Conservation (phyloP, 2,797 vertebrate species). For the Parauchenoglanis punctatus region DNA sequence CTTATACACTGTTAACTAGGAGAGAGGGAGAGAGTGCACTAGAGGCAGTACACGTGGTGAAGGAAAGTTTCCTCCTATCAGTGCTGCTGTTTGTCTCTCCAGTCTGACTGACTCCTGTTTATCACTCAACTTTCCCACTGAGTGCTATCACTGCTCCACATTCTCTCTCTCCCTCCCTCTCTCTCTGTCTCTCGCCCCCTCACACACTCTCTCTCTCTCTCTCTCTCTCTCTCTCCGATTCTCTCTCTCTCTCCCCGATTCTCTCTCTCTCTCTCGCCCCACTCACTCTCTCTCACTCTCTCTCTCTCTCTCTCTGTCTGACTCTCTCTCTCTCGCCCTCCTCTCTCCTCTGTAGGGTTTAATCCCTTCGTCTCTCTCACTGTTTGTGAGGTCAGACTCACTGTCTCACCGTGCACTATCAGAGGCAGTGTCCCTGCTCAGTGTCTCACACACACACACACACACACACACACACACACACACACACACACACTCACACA, state of each 20-base stretch:
- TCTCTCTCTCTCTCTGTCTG: too few species aligned
- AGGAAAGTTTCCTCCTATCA: background rate
- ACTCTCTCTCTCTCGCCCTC: background rate
- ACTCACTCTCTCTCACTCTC: background rate
- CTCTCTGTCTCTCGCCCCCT: background rate
- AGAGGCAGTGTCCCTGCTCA: background rate
- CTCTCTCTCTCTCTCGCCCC: too few species aligned
- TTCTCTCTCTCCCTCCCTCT: background rate
- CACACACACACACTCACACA: background rate
- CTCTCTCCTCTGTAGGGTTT: background rate
- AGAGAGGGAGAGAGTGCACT: background rate
- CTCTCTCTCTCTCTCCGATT: background rate
- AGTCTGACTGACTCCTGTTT: slow-evolving; percentile 13
- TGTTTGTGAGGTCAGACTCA: background rate
- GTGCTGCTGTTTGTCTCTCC: background rate
- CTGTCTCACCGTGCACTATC: background rate
- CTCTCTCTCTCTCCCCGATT: background rate
- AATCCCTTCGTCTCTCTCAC: background rate
- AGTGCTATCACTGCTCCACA: background rate
- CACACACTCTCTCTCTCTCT: background rate
- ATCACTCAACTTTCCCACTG: slow-evolving; percentile 3
- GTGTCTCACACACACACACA: background rate
- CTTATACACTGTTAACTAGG: too few species aligned
- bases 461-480: background rate
- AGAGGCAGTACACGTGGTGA: background rate